Evolutionary conservation across 1,140 invertebrate genomes (phyloP).

Genomic region (Dolichoris vasculosae): DNA sequence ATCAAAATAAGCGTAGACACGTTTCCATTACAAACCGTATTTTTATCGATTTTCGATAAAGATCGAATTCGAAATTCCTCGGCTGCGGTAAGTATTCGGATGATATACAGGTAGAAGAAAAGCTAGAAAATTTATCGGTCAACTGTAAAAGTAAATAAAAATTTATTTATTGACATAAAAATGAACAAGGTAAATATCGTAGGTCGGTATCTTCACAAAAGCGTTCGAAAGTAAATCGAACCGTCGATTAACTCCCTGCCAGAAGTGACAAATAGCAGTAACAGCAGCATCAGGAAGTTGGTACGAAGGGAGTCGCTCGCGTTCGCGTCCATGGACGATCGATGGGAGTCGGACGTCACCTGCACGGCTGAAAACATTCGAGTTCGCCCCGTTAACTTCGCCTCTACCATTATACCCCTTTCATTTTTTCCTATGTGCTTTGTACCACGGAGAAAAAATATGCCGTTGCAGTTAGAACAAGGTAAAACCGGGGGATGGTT

Average conservation of each 20-base stretch:
- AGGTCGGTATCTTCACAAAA: not conserved
- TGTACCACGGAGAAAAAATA: constrained; percentile 12
- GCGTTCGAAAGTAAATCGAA: not conserved
- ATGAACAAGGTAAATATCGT: not conserved
- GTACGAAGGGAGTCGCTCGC: not conserved
- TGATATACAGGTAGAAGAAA: not conserved
- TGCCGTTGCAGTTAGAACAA: not conserved
- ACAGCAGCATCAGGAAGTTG: not conserved
- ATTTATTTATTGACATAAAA: constrained; percentile 31
- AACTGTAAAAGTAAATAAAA: constrained; percentile 39
- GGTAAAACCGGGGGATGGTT: not conserved
- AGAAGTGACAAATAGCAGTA: not conserved
- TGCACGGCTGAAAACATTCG: constrained; percentile 56
- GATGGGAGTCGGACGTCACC: constrained; percentile 60
- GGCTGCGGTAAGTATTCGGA: not conserved
- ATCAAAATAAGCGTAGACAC: too few relatives aligned
- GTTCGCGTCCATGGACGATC: constrained; percentile 50
- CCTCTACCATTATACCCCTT: too few relatives aligned
- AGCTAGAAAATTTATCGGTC: not conserved
- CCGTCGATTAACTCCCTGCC: not conserved
- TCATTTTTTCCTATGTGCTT: not conserved
- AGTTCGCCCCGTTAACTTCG: constrained; percentile 34
- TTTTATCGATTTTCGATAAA: too few relatives aligned
- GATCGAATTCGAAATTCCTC: too few relatives aligned
- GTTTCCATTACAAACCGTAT: too few relatives aligned